A percentile compares a stretch with the other conserved stretches of the same genome.
These are phyloP conservation scores for Cnemophilus loriae DNA, from an alignment of 2,113 vertebrate genomes.

Conservation along the genomic window DNA sequence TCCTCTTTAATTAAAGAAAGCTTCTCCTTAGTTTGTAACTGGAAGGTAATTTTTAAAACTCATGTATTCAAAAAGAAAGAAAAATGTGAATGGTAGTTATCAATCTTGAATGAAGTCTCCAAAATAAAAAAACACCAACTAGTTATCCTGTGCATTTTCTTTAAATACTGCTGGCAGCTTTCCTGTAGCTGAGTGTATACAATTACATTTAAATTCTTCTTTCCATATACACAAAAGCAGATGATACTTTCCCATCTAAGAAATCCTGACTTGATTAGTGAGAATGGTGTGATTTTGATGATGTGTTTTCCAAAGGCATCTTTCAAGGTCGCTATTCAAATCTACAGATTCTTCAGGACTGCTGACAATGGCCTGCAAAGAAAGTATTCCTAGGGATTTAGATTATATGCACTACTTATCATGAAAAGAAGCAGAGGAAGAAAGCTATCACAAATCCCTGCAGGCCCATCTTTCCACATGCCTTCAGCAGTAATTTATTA, in stretches of 20 bases:
- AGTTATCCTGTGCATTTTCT: background rate
- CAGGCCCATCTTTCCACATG: background rate
- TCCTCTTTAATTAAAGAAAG: background rate
- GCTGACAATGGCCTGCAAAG: background rate
- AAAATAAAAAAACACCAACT: background rate
- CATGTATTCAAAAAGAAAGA: background rate
- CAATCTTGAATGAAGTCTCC: background rate
- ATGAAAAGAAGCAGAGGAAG: background rate
- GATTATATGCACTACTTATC: background rate
- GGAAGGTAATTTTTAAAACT: background rate
- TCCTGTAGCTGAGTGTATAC: background rate
- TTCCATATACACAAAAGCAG: background rate
- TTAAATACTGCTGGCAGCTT: background rate
- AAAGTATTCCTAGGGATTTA: background rate
- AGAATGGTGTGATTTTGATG: background rate
- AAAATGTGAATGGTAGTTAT: background rate
- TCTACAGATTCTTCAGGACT: background rate
- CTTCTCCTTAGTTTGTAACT: background rate
- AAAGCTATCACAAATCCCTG: background rate
- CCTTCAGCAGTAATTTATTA: background rate
- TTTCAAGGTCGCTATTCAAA: background rate
- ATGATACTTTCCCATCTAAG: background rate
- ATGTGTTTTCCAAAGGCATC: background rate
- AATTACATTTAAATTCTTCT: background rate
- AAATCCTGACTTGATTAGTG: background rate